phyloP scores from a whole-genome alignment of 2,113 vertebrate species.

The Tragelaphus strepsiceros region DNA sequence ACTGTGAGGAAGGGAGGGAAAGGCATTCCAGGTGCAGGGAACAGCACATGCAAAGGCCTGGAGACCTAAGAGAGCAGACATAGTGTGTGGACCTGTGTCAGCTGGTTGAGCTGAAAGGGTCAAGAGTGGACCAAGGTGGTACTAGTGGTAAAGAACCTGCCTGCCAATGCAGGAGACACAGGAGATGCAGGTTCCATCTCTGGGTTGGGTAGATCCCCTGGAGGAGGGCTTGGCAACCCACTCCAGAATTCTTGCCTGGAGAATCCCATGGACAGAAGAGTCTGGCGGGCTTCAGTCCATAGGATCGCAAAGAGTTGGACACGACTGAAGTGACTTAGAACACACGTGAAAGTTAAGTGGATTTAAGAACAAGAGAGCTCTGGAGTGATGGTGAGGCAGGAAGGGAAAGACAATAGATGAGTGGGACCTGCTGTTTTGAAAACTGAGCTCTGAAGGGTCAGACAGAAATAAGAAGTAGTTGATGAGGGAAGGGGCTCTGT shows the following conservation, averaged over 20 bases:
- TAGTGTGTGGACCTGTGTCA: background rate
- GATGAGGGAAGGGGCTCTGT: too few species aligned
- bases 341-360: background rate
- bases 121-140: background rate
- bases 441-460: background rate
- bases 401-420: background rate
- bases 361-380: too few species aligned
- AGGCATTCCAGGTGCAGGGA: background rate
- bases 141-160: background rate
- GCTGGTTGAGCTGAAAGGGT: background rate
- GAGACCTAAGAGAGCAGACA: background rate
- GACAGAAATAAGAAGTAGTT: background rate
- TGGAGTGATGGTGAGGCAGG: background rate
- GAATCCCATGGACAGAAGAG: background rate
- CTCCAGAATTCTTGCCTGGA: background rate
- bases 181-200: background rate
- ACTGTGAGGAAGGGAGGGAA: background rate
- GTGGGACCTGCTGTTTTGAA: background rate
- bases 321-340: background rate
- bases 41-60: background rate
- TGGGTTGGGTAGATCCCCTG: background rate
- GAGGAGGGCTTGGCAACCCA: background rate
- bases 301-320: background rate
- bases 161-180: background rate
- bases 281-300: background rate